Conservation (phyloP, 2,888 invertebrate genomes). For the Cancer borealis region DNA sequence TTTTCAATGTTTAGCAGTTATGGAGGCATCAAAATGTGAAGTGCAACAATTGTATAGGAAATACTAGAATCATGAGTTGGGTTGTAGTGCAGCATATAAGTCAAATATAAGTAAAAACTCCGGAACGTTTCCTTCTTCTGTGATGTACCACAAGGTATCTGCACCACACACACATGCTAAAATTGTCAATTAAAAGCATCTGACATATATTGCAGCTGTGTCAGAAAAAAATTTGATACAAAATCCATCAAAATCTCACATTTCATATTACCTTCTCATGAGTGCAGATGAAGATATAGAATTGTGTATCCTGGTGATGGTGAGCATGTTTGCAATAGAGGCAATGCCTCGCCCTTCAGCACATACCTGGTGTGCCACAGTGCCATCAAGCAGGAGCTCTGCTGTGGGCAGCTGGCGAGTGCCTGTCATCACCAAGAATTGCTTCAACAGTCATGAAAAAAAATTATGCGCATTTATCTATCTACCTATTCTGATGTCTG, state of each 20-base stretch:
- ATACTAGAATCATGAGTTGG: no score
- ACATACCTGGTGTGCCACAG: conserved; percentile 81
- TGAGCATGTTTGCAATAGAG: conserved; percentile 82
- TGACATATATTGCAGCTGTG: background rate
- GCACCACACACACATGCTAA: no score
- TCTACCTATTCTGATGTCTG: no score
- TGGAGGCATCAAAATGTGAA: no score
- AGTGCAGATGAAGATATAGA: conserved; percentile 80
- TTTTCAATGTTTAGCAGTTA: no score
- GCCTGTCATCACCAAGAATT: conserved; percentile 78
- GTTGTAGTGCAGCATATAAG: no score
- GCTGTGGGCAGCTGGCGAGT: conserved; percentile 83
- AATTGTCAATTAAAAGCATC: background rate
- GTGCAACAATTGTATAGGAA: no score
- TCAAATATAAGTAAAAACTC: no score
- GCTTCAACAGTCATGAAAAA: background rate
- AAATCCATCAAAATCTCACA: background rate
- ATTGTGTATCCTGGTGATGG: conserved; percentile 83
- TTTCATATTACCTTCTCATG: conserved; percentile 81
- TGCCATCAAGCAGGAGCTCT: conserved; percentile 83
- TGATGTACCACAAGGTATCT: no score
- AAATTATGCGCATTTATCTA: background rate
- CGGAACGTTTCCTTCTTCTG: no score
- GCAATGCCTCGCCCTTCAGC: conserved; percentile 82
- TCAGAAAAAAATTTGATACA: background rate